A percentile compares a stretch with the other conserved stretches of the same genome.
These are phyloP conservation scores for Conus canariensis DNA, from an alignment of 2,888 invertebrate genomes.

Conservation along the genomic window DNA sequence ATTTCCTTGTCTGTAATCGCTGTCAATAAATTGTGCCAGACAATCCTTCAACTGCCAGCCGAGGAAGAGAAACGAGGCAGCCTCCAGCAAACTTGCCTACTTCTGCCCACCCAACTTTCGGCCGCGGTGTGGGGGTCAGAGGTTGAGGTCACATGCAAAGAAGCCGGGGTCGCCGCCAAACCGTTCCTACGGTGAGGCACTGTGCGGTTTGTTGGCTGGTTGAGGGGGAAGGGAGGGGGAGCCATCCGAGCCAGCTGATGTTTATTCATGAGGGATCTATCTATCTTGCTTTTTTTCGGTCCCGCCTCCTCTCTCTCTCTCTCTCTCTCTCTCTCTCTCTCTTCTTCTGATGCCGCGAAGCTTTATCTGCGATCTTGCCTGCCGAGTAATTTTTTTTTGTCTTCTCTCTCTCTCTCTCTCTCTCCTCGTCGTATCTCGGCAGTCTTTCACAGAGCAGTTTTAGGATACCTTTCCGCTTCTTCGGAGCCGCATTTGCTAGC, in stretches of 20 bases:
- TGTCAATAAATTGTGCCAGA: slow-evolving; percentile 42
- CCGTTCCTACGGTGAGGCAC: neutral
- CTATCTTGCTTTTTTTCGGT: neutral
- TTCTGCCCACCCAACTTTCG: slow-evolving; percentile 32
- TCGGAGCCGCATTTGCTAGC: slow-evolving; percentile 8
- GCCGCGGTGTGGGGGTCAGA: slow-evolving; percentile 18
- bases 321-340: slow-evolving; percentile 36
- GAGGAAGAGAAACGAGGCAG: slow-evolving; percentile 27
- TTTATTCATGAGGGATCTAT: slow-evolving; percentile 44
- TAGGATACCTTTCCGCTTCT: slow-evolving; percentile 29
- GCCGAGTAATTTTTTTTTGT: neutral
- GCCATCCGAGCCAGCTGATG: slow-evolving; percentile 10
- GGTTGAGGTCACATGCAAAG: slow-evolving; percentile 44
- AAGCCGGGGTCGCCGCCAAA: slow-evolving; percentile 2
- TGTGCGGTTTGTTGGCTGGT: slow-evolving; percentile 29
- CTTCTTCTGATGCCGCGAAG: slow-evolving; percentile 13
- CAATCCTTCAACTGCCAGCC: slow-evolving; percentile 41
- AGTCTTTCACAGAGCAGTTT: neutral
- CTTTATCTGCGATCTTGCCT: slow-evolving; percentile 32
- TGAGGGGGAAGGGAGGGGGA: neutral
- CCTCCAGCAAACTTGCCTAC: slow-evolving; percentile 40
- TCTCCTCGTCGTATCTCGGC: neutral
- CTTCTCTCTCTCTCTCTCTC: no score
- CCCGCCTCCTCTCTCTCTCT: slow-evolving; percentile 18
- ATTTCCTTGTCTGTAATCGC: slow-evolving; percentile 28